A percentile compares a stretch with the other conserved stretches of the same genome.
phyloP scores from a whole-genome alignment of 2,797 vertebrate genomes.

The Clangula hyemalis region DNA sequence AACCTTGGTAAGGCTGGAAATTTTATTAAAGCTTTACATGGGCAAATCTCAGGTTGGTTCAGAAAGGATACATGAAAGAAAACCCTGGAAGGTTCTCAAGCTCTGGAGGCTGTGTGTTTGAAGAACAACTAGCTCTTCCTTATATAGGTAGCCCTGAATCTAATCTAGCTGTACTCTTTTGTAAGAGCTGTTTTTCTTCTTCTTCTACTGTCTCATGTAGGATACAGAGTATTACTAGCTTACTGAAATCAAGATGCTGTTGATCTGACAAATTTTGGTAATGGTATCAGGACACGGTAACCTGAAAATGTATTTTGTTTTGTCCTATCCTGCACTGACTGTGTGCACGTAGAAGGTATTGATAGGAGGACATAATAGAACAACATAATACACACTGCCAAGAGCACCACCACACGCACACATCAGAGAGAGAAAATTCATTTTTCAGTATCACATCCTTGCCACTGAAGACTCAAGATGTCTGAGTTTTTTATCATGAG shows the following conservation, averaged over 20 bases:
- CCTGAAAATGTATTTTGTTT: background rate
- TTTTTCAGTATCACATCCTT: background rate
- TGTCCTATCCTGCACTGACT: background rate
- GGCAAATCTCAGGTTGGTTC: background rate
- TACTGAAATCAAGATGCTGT: background rate
- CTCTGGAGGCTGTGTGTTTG: background rate
- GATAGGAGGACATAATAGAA: background rate
- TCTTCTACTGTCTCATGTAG: background rate
- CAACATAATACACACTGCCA: background rate
- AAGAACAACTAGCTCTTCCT: background rate
- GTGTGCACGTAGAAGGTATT: background rate
- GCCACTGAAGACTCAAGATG: background rate
- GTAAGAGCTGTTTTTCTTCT: background rate
- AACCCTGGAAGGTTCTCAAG: background rate
- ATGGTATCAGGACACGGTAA: background rate
- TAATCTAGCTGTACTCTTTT: background rate
- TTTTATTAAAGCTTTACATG: background rate
- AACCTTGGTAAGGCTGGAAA: background rate
- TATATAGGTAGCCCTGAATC: background rate
- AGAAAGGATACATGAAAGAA: background rate
- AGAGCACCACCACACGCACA: background rate
- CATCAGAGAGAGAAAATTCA: background rate
- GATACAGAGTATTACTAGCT: background rate
- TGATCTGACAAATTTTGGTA: background rate
- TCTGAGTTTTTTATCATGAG: background rate